phyloP scores from a whole-genome alignment of 2,113 vertebrate species.

The Eudyptes chrysolophus region DNA sequence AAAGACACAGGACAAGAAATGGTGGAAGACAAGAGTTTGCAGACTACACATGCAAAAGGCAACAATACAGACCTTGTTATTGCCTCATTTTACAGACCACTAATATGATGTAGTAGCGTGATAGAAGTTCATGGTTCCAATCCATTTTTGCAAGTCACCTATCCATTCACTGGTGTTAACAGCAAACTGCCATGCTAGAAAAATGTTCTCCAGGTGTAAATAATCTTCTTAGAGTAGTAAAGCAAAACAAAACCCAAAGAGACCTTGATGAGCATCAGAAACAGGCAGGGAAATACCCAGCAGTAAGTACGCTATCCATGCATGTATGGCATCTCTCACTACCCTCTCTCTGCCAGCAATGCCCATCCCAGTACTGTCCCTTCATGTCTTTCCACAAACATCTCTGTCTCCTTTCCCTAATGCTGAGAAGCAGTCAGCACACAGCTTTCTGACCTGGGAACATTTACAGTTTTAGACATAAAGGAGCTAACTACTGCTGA shows the following conservation, averaged over 20 bases:
- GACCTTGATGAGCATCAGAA: background rate
- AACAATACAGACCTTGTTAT: background rate
- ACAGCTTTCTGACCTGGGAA: background rate
- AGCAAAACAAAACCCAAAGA: background rate
- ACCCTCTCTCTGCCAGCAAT: background rate
- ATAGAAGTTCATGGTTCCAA: background rate
- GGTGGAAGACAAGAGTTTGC: background rate
- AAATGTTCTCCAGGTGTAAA: background rate
- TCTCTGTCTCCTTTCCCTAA: background rate
- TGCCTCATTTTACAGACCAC: background rate
- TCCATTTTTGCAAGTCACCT: background rate
- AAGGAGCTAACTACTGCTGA: background rate
- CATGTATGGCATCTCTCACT: background rate
- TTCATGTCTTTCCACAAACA: background rate
- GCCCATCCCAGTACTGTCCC: no score
- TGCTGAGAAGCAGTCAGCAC: background rate
- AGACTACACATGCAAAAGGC: background rate
- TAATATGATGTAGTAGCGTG: background rate
- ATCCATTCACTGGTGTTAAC: background rate
- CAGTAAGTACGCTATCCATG: background rate
- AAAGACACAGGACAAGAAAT: background rate
- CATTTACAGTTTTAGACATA: background rate
- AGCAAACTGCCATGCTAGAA: background rate
- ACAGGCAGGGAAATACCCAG: background rate
- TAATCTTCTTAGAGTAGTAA: background rate